Conservation (phyloP, 2,113 vertebrate genomes). For the Stictonetta naevosa region DNA sequence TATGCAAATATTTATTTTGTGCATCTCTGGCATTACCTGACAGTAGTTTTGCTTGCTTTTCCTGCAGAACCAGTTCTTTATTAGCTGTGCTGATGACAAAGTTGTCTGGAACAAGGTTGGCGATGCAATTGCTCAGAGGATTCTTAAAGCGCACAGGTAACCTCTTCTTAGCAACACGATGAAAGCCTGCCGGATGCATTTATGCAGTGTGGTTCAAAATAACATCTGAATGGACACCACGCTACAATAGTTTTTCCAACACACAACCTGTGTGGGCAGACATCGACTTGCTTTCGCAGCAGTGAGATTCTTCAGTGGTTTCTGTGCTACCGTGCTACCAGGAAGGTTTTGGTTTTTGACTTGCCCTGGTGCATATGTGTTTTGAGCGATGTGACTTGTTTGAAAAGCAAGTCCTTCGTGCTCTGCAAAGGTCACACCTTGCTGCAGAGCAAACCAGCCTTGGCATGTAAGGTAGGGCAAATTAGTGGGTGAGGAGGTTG, state of each 20-base stretch:
- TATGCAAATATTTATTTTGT: neutral
- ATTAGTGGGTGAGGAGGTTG: neutral
- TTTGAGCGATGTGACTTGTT: neutral
- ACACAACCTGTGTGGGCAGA: fast-evolving
- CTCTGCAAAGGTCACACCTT: neutral
- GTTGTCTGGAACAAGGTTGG: slow-evolving; percentile 94
- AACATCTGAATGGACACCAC: neutral
- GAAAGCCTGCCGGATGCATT: neutral
- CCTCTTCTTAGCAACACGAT: neutral
- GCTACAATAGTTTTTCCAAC: neutral
- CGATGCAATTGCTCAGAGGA: slow-evolving; percentile 88
- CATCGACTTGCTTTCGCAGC: neutral
- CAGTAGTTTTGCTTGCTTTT: slow-evolving; percentile 38
- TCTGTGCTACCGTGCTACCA: neutral
- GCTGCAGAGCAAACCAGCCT: neutral
- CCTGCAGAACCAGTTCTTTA: slow-evolving; percentile 95
- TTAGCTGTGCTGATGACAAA: slow-evolving; percentile 94
- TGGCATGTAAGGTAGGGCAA: neutral
- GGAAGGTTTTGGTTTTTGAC: neutral
- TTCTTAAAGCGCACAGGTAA: slow-evolving; percentile 93
- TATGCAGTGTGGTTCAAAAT: neutral
- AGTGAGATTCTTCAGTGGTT: neutral
- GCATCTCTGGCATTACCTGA: neutral
- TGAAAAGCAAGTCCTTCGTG: neutral
- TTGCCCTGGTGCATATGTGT: neutral